Conservation (phyloP, 1,140 invertebrate species). For the Magallana ariakensis region DNA sequence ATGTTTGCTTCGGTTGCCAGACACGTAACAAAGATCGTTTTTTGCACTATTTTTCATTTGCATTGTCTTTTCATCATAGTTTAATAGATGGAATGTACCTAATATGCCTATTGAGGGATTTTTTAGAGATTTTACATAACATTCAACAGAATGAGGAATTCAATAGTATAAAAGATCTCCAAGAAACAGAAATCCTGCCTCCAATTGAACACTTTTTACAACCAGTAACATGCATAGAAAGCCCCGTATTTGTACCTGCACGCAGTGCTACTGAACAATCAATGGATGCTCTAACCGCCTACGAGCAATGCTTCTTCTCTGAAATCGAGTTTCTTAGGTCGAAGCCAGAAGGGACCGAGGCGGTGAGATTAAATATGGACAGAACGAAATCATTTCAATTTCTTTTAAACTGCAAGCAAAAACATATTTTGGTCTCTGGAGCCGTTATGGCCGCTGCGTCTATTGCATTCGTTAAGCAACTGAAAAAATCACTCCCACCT, state of each 20-base stretch:
- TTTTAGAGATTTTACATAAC: conserved; percentile 39
- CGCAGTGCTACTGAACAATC: no score
- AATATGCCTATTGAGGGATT: conserved; percentile 14
- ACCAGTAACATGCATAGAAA: not conserved
- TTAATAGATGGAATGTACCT: conserved; percentile 42
- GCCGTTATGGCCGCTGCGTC: conserved; percentile 33
- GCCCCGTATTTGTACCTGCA: not conserved
- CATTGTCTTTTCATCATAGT: conserved; percentile 41
- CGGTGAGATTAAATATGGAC: not conserved
- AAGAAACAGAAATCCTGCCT: not conserved
- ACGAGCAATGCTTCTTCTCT: not conserved
- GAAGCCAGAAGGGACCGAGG: not conserved
- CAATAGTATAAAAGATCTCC: not conserved
- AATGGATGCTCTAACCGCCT: conserved; percentile 6
- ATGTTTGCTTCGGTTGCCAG: not conserved
- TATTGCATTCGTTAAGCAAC: not conserved
- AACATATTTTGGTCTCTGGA: conserved; percentile 27
- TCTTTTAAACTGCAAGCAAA: conserved; percentile 24
- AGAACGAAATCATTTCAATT: not conserved
- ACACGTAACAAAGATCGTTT: not conserved
- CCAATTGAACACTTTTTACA: conserved; percentile 42
- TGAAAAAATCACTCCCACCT: not conserved
- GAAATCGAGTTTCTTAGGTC: conserved; percentile 30
- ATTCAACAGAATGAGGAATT: not conserved
- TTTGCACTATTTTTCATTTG: conserved; percentile 37